Evolutionary conservation across 2,888 invertebrate species (phyloP), one percentile per base, ranked within the genome.

Genomic region (Rhyacophila evoluta): DNA sequence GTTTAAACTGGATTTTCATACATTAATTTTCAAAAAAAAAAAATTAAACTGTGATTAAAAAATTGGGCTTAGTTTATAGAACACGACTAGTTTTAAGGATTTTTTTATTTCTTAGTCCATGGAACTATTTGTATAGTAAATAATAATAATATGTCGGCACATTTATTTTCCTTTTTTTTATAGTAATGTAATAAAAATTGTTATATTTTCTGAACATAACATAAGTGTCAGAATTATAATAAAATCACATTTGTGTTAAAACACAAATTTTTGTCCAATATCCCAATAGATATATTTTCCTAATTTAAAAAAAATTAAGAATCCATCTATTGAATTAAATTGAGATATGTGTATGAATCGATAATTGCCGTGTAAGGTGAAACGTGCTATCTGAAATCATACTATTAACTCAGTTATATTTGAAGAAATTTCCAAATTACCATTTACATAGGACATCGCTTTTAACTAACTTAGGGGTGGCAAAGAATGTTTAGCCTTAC

Each of bases 1-100:
- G 55, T 55, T 55, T 55, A 55, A 55, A 19, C 55, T 25, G 25
- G 19, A 55, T 55, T 41, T 55, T 55, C 55, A 55, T 8, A 19
- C 55, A 25, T 55, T 6, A 55, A 55, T 8, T 55, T 55, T 15
- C 6, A 2, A 41, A 41, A 55, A 55, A 38, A 55, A 39, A n/a
- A 55, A 19, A 55, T 55, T 55, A 55, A 55, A 55, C 55, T 55
- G 55, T 55, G 55, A 55, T 55, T 55, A 55, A 55, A 55, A 55
- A 55, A 55, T 55, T 55, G 55, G 55, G 55, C 55, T 55, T 55
- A 55, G 55, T 55, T 55, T 19, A 8, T 55, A 55, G 55, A 19
- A 10, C 55, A 55, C 19, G 55, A 55, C 19, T 55, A 55, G 19
- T 25, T 55, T 55, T 55, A 19, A 55, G 19, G 5, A 55, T 6